These are phyloP conservation scores for Petrocephalus zakoni DNA, from an alignment of 2,113 vertebrate species.

Conservation along the genomic window DNA sequence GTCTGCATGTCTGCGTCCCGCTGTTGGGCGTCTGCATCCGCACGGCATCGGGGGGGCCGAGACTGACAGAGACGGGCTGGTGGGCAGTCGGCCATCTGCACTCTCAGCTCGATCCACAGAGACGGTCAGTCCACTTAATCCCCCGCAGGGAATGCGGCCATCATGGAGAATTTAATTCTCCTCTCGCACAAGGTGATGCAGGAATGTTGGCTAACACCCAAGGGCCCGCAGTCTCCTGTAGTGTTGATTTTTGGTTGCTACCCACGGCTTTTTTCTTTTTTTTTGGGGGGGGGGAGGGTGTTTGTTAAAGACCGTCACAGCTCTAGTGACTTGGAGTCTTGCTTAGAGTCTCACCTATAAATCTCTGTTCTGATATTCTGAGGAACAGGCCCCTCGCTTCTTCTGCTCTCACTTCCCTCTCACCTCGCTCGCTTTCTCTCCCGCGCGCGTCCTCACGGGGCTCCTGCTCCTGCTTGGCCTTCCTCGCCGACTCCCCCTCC, in stretches of 20 bases:
- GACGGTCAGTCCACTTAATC: slow-evolving; percentile 52
- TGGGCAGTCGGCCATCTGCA: not conserved
- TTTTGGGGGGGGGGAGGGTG: not conserved
- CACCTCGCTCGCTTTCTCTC: not conserved
- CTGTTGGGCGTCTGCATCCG: not conserved
- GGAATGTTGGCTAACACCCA: not conserved
- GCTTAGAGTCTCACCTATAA: not conserved
- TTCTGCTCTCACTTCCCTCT: not conserved
- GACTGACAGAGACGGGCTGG: not conserved
- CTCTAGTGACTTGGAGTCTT: not conserved
- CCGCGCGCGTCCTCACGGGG: not conserved
- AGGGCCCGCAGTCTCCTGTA: not conserved
- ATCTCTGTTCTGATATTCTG: no score
- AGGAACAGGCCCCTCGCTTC: not conserved
- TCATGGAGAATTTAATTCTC: slow-evolving; percentile 45
- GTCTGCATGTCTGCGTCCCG: not conserved
- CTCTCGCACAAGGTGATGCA: not conserved
- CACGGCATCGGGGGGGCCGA: not conserved
- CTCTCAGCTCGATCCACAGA: slow-evolving; percentile 42
- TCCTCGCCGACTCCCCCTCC: not conserved
- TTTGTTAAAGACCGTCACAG: not conserved
- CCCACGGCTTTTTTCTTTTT: not conserved
- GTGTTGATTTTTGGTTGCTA: not conserved
- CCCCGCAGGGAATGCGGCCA: slow-evolving; percentile 43
- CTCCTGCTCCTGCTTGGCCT: not conserved